Evolutionary conservation across 2,888 invertebrate genomes (phyloP), one percentile per base, ranked within the genome.

Genomic region (Hedychridium roseum): DNA sequence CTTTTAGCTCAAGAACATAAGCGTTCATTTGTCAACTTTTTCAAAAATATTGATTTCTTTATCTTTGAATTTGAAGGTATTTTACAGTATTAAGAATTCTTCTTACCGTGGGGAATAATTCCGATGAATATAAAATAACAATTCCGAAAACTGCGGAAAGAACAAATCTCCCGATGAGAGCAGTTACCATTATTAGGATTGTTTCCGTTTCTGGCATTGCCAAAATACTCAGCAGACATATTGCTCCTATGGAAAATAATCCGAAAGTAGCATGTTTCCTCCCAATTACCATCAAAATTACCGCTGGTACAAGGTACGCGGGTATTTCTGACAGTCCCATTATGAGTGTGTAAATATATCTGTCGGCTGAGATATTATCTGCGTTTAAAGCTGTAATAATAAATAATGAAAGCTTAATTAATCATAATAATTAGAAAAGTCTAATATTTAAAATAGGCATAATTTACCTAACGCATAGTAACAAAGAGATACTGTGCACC

Each of bases 81-180:
- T 23, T 23, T 38, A n/a, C 15, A 21, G 7, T 14, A 12, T 11
- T 31, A 4, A 23, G 5, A 6, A 9, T n/a, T 9, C 5, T 27
- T 4, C 80, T 78, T 57, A 81, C 79, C 15, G 85, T 85, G 27
- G 85, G 85, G 64, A 84, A 86, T 20, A 86, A 72, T 63, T 86
- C 86, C 1, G 85, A 82, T 0, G 85, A 84, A 60, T 84, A 84
- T 1, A 86, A 74, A 11, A 85, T 84, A 5, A 83, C 80, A 15
- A 84, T 81, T 2, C 83, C 83, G 64, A 84, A 86, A 9, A 83
- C 84, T 21, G 83, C 83, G n/a, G 83, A 83, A 2, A 83, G 81
- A 39, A 82, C 80, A 57, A 84, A 81, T 43, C 83, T 79, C 3
- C 83, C 83, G 32, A 81, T 57, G 74, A 84, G 73, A 1, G 83